A percentile compares a stretch with the other conserved stretches of the same genome.
phyloP scores from a whole-genome alignment of 1,140 invertebrate species.

The Lepidostoma basale region DNA sequence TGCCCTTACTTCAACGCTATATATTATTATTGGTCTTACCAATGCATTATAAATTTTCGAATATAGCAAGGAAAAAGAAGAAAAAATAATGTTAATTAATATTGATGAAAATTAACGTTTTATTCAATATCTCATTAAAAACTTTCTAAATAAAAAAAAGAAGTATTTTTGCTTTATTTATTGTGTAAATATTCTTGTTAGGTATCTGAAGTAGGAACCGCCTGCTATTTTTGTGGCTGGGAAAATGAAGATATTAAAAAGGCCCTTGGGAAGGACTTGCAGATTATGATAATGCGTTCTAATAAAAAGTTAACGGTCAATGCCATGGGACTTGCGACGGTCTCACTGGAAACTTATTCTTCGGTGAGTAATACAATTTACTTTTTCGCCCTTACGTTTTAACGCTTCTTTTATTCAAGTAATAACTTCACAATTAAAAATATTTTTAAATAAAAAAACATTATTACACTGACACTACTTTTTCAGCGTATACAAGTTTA shows the following conservation, averaged over 20 bases:
- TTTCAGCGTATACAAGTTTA: no score
- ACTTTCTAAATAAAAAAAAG: not conserved
- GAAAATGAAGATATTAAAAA: conserved; percentile 3
- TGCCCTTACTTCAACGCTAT: no score
- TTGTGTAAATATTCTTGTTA: not conserved
- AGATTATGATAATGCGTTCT: conserved; percentile 19
- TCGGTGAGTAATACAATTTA: conserved; percentile 23
- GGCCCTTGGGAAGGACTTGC: conserved; percentile 15
- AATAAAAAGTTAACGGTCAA: conserved; percentile 5
- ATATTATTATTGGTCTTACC: no score
- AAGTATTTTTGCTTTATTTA: not conserved
- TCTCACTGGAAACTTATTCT: conserved; percentile 28
- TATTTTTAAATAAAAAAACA: no score
- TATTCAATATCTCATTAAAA: not conserved
- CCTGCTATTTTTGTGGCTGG: conserved; percentile 31
- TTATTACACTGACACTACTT: no score
- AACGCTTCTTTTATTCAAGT: no score
- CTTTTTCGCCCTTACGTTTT: no score
- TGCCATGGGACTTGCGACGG: not conserved
- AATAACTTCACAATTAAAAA: no score
- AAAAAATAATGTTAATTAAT: no score
- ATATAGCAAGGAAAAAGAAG: no score
- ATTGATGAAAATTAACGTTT: not conserved
- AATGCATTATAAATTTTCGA: no score
- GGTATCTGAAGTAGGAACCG: not conserved